These are phyloP conservation scores for Ctenomys sociabilis DNA, from an alignment of 2,113 vertebrate genomes.

Conservation along the genomic window DNA sequence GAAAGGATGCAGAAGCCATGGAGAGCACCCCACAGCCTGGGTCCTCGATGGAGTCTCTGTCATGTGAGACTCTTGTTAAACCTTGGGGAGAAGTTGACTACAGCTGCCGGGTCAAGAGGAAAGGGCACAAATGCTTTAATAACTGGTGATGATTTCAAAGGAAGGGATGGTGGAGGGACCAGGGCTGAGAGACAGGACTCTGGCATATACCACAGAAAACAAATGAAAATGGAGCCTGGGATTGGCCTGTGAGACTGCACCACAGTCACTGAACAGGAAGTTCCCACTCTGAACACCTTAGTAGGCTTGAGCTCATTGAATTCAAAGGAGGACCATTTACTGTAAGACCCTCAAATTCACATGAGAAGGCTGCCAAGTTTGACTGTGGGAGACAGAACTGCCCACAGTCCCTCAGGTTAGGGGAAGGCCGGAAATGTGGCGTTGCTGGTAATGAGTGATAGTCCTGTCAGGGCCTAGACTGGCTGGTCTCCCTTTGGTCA, in stretches of 20 bases:
- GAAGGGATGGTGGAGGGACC: background rate
- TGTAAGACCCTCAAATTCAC: background rate
- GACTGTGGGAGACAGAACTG: background rate
- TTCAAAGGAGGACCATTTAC: background rate
- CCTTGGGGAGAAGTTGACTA: background rate
- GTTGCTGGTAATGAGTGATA: background rate
- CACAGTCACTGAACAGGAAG: background rate
- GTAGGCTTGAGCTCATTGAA: background rate
- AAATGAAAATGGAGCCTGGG: background rate
- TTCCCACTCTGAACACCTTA: background rate
- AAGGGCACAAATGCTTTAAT: background rate
- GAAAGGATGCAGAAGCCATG: rapidly evolving
- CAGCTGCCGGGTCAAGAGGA: background rate
- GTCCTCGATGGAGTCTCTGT: too few species aligned
- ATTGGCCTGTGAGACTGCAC: background rate
- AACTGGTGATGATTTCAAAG: background rate
- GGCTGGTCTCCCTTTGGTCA: background rate
- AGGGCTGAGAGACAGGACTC: background rate
- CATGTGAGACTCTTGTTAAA: background rate
- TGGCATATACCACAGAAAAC: background rate
- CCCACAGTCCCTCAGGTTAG: background rate
- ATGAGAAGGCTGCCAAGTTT: background rate
- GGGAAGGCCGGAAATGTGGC: background rate
- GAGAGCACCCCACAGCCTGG: rapidly evolving
- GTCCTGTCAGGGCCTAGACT: background rate